Conservation (phyloP, 2,113 vertebrate genomes). For the Motacilla tschutschensis region DNA sequence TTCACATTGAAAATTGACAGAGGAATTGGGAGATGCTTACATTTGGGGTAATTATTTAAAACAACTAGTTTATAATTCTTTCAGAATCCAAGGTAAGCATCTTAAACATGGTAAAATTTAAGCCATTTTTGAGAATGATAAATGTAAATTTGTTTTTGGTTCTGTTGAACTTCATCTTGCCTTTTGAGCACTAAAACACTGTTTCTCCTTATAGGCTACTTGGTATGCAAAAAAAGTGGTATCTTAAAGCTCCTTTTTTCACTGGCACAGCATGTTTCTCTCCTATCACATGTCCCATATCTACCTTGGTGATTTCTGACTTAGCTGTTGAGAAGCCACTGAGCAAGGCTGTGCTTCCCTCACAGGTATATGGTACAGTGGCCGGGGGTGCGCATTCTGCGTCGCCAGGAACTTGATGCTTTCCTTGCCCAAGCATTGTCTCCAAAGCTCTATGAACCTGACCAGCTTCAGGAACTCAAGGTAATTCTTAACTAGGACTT, state of each 20-base stretch:
- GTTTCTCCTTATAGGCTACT: background rate
- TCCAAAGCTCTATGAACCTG: constrained; percentile 95
- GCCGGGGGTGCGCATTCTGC: constrained; percentile 93
- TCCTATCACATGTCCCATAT: background rate
- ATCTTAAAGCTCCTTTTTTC: background rate
- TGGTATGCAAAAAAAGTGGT: background rate
- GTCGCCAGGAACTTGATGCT: constrained; percentile 94
- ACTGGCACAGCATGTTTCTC: background rate
- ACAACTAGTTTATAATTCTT: background rate
- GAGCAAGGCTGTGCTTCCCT: background rate
- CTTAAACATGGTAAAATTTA: background rate
- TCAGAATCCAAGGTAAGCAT: background rate
- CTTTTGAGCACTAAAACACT: background rate
- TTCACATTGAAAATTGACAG: background rate
- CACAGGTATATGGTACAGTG: constrained; percentile 95
- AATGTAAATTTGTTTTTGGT: background rate
- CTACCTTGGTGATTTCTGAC: background rate
- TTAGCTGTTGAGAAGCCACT: background rate
- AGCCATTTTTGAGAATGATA: background rate
- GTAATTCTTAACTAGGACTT: constrained; percentile 67
- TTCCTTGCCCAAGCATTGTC: constrained; percentile 95
- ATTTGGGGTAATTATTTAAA: background rate
- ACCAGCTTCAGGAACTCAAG: constrained; percentile 97
- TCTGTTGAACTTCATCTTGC: background rate
- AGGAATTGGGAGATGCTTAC: background rate